A percentile compares a stretch with the other conserved stretches of the same genome.
Conservation (phyloP, 2,797 vertebrate species). For the Neosalanx taihuensis region DNA sequence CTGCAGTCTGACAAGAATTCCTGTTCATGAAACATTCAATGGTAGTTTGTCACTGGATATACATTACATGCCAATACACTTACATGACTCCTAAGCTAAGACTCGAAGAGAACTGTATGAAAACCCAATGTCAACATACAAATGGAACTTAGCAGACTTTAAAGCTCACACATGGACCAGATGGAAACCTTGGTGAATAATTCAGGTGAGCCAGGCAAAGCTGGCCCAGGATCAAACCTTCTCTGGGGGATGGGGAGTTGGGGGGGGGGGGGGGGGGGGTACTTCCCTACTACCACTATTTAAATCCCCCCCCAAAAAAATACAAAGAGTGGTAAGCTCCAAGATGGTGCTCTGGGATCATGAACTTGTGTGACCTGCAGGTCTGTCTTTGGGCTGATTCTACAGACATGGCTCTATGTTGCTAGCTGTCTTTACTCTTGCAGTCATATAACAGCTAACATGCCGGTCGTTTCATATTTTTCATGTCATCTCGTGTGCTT, state of each 20-base stretch:
- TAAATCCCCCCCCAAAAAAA: background rate
- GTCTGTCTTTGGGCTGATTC: slow-evolving; percentile 37
- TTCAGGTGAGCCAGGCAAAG: slow-evolving; percentile 52
- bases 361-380: background rate
- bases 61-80: slow-evolving; percentile 33
- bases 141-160: slow-evolving; percentile 37
- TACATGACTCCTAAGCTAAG: slow-evolving; percentile 23
- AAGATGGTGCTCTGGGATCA: background rate
- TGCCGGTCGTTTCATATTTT: no score
- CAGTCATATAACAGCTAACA: no score
- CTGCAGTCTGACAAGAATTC: slow-evolving; percentile 2
- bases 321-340: background rate
- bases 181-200: slow-evolving; percentile 64
- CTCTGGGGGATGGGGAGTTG: slow-evolving; percentile 15
- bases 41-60: background rate
- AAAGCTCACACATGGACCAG: slow-evolving; percentile 50
- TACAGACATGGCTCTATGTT: background rate
- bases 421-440: no score
- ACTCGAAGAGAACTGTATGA: slow-evolving; percentile 38
- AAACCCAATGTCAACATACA: background rate
- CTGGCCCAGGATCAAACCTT: slow-evolving; percentile 30
- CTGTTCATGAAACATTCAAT: slow-evolving; percentile 13
- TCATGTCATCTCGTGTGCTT: no score
- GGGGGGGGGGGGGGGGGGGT: no score
- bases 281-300: background rate